phyloP scores from a whole-genome alignment of 1,140 invertebrate species.

The Drosophila funebris region DNA sequence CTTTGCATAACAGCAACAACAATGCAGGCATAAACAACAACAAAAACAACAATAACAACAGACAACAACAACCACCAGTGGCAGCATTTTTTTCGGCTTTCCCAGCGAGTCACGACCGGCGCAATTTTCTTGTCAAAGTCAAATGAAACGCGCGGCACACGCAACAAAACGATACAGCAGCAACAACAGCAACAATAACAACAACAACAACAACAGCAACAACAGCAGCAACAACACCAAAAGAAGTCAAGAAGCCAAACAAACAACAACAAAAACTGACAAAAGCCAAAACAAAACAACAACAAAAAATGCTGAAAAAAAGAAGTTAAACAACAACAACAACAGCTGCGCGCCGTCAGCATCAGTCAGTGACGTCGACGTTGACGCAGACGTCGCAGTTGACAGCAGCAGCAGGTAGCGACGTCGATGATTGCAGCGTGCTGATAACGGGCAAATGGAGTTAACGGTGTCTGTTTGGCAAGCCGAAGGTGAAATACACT shows the following conservation, averaged over 20 bases:
- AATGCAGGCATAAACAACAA: slow-evolving; percentile 18
- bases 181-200: slow-evolving; percentile 31
- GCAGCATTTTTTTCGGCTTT: slow-evolving; percentile 63
- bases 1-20: slow-evolving; percentile 63
- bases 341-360: slow-evolving; percentile 12
- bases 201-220: slow-evolving; percentile 30
- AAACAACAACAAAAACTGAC: slow-evolving; percentile 48
- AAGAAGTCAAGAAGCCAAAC: slow-evolving; percentile 54
- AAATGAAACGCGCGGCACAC: slow-evolving; percentile 52
- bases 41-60: not conserved
- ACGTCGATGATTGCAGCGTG: slow-evolving; percentile 56
- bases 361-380: slow-evolving; percentile 11
- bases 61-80: not conserved
- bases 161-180: slow-evolving; percentile 54
- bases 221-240: slow-evolving; percentile 20
- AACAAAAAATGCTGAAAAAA: not conserved
- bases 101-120: slow-evolving; percentile 76
- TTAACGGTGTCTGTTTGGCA: not conserved
- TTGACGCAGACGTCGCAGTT: not conserved
- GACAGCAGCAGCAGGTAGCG: slow-evolving; percentile 27
- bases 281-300: slow-evolving; percentile 19
- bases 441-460: slow-evolving; percentile 56
- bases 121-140: slow-evolving; percentile 78
- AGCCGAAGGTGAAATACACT: slow-evolving; percentile 10
- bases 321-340: not conserved